These are phyloP conservation scores for Macaria liturata DNA, from an alignment of 2,888 invertebrate species.

Conservation along the genomic window DNA sequence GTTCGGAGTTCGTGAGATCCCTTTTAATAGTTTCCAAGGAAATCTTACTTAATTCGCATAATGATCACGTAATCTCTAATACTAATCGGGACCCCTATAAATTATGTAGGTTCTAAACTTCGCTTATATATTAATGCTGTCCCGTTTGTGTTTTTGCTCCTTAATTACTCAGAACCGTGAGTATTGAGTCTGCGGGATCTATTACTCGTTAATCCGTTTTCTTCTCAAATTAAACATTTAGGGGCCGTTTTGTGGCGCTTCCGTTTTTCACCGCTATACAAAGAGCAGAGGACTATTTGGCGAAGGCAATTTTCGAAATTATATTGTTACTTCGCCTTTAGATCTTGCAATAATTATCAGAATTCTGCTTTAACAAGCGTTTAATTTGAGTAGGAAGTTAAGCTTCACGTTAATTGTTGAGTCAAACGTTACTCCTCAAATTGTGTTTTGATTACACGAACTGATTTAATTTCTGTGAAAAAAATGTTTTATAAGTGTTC, in stretches of 20 bases:
- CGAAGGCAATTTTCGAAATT: constrained; percentile 74
- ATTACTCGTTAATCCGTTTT: constrained; percentile 69
- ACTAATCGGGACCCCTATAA: constrained; percentile 56
- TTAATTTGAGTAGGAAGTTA: constrained; percentile 72
- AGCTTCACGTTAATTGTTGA: constrained; percentile 58
- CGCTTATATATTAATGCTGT: constrained; percentile 33
- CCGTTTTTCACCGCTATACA: constrained; percentile 62
- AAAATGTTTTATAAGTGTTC: too few relatives aligned
- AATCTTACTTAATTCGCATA: constrained; percentile 72
- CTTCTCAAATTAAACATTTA: constrained; percentile 74
- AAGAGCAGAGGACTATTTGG: constrained; percentile 67
- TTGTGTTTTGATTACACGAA: constrained; percentile 34
- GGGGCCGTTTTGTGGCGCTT: constrained; percentile 73
- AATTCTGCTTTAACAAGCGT: constrained; percentile 71
- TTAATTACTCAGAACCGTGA: constrained; percentile 32
- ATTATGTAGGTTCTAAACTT: constrained; percentile 49
- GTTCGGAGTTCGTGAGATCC: constrained; percentile 63
- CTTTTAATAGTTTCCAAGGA: constrained; percentile 72
- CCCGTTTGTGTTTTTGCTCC: constrained; percentile 38
- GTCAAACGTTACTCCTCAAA: constrained; percentile 50
- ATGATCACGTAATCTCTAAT: constrained; percentile 64
- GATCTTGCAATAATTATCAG: constrained; percentile 76
- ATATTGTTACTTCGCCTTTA: constrained; percentile 73
- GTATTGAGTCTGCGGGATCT: constrained; percentile 38
- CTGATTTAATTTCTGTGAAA: background rate